Evolutionary conservation across 2,888 invertebrate genomes (phyloP), one percentile per base, ranked within the genome.

Genomic region (Cryptocephalus primarius): DNA sequence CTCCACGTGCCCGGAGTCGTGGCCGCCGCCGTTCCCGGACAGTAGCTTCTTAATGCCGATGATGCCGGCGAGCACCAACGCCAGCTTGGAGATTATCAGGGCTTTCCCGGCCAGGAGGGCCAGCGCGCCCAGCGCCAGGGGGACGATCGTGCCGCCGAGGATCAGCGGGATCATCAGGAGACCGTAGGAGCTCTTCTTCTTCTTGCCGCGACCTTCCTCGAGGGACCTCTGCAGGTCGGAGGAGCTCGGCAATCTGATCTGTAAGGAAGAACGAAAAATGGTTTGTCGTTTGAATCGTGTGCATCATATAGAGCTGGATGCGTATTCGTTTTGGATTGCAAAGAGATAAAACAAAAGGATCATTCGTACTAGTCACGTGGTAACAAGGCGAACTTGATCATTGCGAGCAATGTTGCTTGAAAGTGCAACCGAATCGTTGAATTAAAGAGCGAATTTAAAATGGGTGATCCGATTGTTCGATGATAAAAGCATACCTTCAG

Each of bases 21-120:
- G 72, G 8, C 67, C 65, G 8, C 70, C 67, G 8, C 79, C 77
- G 33, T 77, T 77, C 2, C 82, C 76, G 14, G 83, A 80, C 40
- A 88, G 73, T 32, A 90, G 76, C 61, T 89, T 89, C 75, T 88
- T 89, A 67, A 90, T 73, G 3, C 88, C 89, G 56, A 89, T 86
- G 59, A 89, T 88, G 55, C 83, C 85, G 48, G 89, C 88, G 43
- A 89, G 71, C 1, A 88, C 87, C 45, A 89, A 69, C 0, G 89
- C 89, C 56, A 89, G 70, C 64, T 89, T 89, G 54, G 88, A 87
- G 42, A 89, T 85, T 57, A 89, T 88, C 53, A 89, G 70, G 39
- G 89, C 89, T 68, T 90, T 90, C 56, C 89, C 89, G 39, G 89
- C 88, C 46, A 89, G 67, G 43, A 90, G 75, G 13, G 88, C 88